Evolutionary conservation across 2,797 vertebrate genomes (phyloP), one percentile per base, ranked within the genome.

Genomic region (Gobio occitaniae): DNA sequence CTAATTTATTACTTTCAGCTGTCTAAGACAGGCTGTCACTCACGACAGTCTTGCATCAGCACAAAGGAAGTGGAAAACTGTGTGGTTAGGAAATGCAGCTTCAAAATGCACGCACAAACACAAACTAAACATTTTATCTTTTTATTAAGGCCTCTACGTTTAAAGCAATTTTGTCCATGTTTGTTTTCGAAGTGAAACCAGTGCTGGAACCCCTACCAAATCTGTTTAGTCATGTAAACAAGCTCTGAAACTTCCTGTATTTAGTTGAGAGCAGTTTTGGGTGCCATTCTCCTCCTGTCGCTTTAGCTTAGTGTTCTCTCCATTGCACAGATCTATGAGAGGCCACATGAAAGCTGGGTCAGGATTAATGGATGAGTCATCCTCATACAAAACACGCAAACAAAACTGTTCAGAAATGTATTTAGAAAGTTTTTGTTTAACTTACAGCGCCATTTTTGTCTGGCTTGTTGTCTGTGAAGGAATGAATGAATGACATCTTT

Each of bases 351-450:
- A 76, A 82, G 83, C 79, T 25, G 36, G 48, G 12, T 78, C 44
- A 63, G 71, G 32, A 82, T 77, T 70, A 82, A 76, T 81, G 48
- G 59, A 81, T 83, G 82, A 81, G 83, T 86, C 36, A 71, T 76
- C 38, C n/a, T 17, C 11, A 6, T 19, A 78, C 25, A 59, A 19
- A 41, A 41, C 32, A 75, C 44, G 6, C 47, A 50, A 77, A 77
- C 32, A 78, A 44, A 63, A 47, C 21, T 76, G 59, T 83, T 32
- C n/a, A 80, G 36, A 36, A 69, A 38, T 59, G 16, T 0, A 59
- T 68, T 50, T 29, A 15, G 13, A 48, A 74, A 13, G 3, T 29
- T 66, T 74, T 0, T 47, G 54, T 68, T 84, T 19, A 41, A 44
- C 29, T 19, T 77, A 2, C 21, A 17, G 29, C 1, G 66, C 4